Percentiles rank a stretch among this genome's conserved stretches.
Conservation (phyloP, 2,797 vertebrate genomes). For the Eupleurogrammus muticus region DNA sequence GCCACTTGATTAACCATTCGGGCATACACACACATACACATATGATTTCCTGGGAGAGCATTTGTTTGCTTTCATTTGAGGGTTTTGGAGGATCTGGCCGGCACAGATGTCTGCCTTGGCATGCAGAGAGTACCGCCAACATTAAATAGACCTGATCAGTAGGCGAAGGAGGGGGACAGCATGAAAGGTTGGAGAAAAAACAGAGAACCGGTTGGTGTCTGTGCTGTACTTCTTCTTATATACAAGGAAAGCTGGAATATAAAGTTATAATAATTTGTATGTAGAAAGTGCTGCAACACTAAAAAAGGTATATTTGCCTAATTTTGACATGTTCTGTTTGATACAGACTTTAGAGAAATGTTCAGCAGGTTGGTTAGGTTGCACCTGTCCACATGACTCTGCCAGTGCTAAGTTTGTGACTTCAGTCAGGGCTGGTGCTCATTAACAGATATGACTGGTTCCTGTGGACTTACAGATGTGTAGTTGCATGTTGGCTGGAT, state of each 20-base stretch:
- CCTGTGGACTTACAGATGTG: constrained; percentile 60
- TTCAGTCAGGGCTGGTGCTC: constrained; percentile 23
- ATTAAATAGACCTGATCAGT: constrained; percentile 57
- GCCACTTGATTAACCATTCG: constrained; percentile 38
- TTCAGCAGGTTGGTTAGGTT: constrained; percentile 11
- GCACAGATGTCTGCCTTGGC: constrained; percentile 66
- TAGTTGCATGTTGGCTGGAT: constrained; percentile 46
- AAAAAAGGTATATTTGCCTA: background rate
- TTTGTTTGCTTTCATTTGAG: constrained; percentile 68
- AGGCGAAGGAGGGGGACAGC: constrained; percentile 23
- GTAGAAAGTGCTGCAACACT: background rate
- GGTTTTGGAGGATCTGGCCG: constrained; percentile 51
- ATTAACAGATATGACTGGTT: constrained; percentile 44
- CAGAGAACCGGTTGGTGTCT: constrained; percentile 7
- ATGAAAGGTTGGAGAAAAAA: constrained; percentile 47
- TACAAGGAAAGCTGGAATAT: constrained; percentile 6
- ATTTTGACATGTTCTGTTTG: constrained; percentile 6
- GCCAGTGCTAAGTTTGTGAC: constrained; percentile 24
- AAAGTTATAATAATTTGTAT: background rate
- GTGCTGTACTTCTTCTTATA: constrained; percentile 1
- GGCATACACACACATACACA: constrained; percentile 20
- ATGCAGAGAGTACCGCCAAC: constrained; percentile 36
- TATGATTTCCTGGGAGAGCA: constrained; percentile 44
- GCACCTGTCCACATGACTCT: constrained; percentile 23
- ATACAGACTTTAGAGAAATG: constrained; percentile 25